Evolutionary conservation across 2,888 invertebrate species (phyloP).

Genomic region (Apotomis capreana): DNA sequence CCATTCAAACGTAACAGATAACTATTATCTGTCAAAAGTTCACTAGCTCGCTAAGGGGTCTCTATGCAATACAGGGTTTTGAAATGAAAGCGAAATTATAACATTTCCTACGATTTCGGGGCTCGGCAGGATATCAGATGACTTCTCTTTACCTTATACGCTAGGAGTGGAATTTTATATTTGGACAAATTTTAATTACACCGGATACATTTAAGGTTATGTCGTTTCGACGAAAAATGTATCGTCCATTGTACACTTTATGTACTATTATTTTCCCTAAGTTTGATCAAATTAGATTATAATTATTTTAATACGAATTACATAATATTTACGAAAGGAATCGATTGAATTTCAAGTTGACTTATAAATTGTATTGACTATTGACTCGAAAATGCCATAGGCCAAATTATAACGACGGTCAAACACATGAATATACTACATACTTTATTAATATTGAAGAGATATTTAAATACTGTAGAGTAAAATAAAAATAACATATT

Average conservation of each 20-base stretch:
- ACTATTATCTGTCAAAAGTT: slow-evolving; percentile 64
- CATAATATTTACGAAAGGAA: too few species aligned
- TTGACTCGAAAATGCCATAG: too few species aligned
- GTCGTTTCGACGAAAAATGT: slow-evolving; percentile 19
- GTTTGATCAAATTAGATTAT: too few species aligned
- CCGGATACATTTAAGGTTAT: slow-evolving; percentile 10
- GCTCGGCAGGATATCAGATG: slow-evolving; percentile 61
- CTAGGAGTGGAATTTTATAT: slow-evolving; percentile 52
- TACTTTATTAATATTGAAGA: slow-evolving; percentile 43
- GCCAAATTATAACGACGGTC: too few species aligned
- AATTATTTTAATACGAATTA: too few species aligned
- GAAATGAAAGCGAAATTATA: slow-evolving; percentile 51
- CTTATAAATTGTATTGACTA: too few species aligned
- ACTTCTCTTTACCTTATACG: slow-evolving; percentile 52
- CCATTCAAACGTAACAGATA: slow-evolving; percentile 38
- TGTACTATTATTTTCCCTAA: too few species aligned
- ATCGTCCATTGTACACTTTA: not conserved
- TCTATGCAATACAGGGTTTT: slow-evolving; percentile 78
- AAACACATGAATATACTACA: slow-evolving; percentile 17
- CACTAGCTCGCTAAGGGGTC: slow-evolving; percentile 79
- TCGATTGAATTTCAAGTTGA: too few species aligned
- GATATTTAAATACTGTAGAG: slow-evolving; percentile 40
- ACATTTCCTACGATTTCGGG: slow-evolving; percentile 49
- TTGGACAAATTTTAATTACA: slow-evolving; percentile 29
- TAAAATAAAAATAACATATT: slow-evolving; percentile 54